Evolutionary conservation across 2,113 vertebrate genomes (phyloP).

Genomic region (Potamarius usumacintae): DNA sequence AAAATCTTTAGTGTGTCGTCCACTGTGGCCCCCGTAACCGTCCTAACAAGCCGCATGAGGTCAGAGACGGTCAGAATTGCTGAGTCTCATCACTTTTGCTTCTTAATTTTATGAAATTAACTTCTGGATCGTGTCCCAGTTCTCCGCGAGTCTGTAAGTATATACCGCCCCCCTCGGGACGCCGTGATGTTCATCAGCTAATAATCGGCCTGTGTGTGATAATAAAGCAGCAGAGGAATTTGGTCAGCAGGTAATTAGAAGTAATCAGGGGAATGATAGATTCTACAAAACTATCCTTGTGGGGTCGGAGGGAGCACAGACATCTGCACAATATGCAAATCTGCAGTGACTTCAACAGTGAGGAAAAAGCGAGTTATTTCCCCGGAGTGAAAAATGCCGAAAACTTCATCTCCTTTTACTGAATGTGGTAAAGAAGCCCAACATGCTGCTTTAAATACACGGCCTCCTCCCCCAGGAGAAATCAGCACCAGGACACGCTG

Average conservation of each 20-base stretch:
- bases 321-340: conserved; percentile 35
- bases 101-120: not conserved
- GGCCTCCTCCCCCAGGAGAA: not conserved
- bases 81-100: not conserved
- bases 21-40: not conserved
- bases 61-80: not conserved
- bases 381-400: conserved; percentile 18
- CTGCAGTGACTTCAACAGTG: not conserved
- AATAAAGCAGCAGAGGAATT: conserved; percentile 41
- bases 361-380: conserved; percentile 48
- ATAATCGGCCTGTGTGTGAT: conserved; percentile 25
- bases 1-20: not conserved
- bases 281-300: conserved; percentile 30
- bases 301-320: not conserved
- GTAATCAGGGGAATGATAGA: conserved; percentile 35
- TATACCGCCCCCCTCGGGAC: not conserved
- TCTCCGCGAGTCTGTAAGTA: not conserved
- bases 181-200: conserved; percentile 11
- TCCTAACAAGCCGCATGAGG: conserved; percentile 8
- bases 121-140: conserved; percentile 9
- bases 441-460: not conserved
- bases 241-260: conserved; percentile 51
- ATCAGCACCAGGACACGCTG: not conserved
- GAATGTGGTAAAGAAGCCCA: not conserved
- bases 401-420: not conserved